These are phyloP conservation scores for Neomonachus schauinslandi DNA, from an alignment of 2,113 vertebrate species.

Conservation along the genomic window DNA sequence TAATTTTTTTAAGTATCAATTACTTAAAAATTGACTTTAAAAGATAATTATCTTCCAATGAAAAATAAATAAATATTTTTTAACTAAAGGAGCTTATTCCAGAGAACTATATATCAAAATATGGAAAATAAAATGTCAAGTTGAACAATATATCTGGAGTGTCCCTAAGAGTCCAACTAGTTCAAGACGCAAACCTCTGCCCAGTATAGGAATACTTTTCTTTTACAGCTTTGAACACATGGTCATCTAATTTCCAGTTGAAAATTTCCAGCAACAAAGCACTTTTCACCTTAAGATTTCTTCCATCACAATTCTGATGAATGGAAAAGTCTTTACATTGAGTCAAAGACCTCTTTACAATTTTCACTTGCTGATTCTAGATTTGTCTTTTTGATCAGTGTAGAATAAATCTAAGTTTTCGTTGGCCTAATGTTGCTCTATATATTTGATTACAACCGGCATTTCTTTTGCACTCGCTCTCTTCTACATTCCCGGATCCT, in stretches of 20 bases:
- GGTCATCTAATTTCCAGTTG: background rate
- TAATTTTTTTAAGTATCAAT: background rate
- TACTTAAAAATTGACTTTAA: background rate
- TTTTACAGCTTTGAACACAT: background rate
- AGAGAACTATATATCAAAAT: background rate
- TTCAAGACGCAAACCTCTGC: background rate
- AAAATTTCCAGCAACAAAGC: background rate
- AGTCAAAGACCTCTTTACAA: background rate
- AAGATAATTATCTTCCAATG: background rate
- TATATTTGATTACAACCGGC: background rate
- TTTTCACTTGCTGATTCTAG: background rate
- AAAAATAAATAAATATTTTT: background rate
- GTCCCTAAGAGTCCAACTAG: background rate
- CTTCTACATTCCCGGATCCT: no score
- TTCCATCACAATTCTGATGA: background rate
- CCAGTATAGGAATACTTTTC: background rate
- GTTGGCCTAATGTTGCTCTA: background rate
- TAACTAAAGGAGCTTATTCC: background rate
- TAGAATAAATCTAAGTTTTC: background rate
- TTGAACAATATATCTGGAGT: background rate
- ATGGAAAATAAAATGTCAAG: background rate
- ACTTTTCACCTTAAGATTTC: background rate
- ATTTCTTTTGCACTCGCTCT: background rate
- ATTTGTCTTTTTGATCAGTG: background rate
- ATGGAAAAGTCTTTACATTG: background rate